A percentile compares a stretch with the other conserved stretches of the same genome.
phyloP scores from a whole-genome alignment of 2,888 invertebrate species.

The Coelopa pilipes region DNA sequence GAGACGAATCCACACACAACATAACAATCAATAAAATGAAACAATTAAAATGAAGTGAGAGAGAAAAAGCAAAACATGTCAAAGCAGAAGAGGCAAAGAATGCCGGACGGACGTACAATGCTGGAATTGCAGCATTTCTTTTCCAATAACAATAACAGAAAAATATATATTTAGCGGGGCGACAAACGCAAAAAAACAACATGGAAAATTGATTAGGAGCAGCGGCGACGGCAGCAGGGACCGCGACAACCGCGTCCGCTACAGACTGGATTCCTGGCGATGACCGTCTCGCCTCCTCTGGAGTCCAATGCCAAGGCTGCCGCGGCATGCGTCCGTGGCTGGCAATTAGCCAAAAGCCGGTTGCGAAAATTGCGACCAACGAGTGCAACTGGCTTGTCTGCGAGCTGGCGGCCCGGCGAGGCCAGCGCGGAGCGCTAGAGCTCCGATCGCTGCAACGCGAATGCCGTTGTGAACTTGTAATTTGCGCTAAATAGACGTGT shows the following conservation, averaged over 20 bases:
- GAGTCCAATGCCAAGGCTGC: conserved; percentile 24
- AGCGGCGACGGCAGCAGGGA: not conserved
- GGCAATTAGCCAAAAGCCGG: conserved; percentile 31
- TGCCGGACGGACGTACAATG: not conserved
- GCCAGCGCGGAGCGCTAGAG: not conserved
- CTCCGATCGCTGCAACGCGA: not conserved
- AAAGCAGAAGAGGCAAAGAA: too few relatives aligned
- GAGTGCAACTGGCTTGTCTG: conserved; percentile 9
- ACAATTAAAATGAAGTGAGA: conserved; percentile 19
- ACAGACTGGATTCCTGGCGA: conserved; percentile 24
- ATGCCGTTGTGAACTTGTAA: not conserved
- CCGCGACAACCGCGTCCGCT: not conserved
- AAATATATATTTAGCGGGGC: not conserved
- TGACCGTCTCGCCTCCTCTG: not conserved
- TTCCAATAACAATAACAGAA: not conserved
- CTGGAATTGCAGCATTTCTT: not conserved
- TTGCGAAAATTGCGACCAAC: conserved; percentile 20
- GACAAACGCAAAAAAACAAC: not conserved
- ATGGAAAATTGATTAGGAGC: conserved; percentile 16
- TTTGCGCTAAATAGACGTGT: conserved; percentile 22
- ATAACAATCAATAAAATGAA: not conserved
- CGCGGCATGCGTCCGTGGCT: conserved; percentile 10
- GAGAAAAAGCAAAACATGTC: not conserved
- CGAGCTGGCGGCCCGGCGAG: not conserved
- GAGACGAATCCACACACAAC: not conserved